These are phyloP conservation scores for Pantherophis alleghaniensis DNA, from an alignment of 2,797 vertebrate species.

Conservation along the genomic window DNA sequence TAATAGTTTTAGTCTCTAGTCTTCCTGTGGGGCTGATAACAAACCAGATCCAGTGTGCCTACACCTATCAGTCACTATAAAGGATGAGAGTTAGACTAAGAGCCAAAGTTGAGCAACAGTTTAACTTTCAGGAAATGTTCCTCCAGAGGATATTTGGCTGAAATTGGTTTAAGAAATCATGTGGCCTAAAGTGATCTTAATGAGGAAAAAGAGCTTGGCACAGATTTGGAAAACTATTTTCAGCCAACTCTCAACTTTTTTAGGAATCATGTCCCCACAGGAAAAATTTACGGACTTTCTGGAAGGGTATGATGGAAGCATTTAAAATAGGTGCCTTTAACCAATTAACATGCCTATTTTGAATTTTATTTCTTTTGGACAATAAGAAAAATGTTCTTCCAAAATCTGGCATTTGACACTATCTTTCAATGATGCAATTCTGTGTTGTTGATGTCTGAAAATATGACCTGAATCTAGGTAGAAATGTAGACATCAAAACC, in stretches of 20 bases:
- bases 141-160: background rate
- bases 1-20: background rate
- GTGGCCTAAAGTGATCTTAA: background rate
- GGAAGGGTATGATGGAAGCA: background rate
- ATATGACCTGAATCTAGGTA: background rate
- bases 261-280: background rate
- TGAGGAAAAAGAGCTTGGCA: background rate
- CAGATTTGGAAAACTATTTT: background rate
- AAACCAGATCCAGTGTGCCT: background rate
- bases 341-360: background rate
- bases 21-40: background rate
- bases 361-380: background rate
- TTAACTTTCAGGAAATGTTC: background rate
- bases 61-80: background rate
- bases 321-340: background rate
- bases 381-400: background rate
- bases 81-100: background rate
- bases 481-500: background rate
- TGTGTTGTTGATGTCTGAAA: background rate
- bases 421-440: background rate
- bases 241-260: background rate
- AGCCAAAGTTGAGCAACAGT: background rate
- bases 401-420: background rate
- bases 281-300: background rate
- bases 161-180: background rate